Evolutionary conservation across 2,797 vertebrate genomes (phyloP).

Genomic region (Leuciscus waleckii): DNA sequence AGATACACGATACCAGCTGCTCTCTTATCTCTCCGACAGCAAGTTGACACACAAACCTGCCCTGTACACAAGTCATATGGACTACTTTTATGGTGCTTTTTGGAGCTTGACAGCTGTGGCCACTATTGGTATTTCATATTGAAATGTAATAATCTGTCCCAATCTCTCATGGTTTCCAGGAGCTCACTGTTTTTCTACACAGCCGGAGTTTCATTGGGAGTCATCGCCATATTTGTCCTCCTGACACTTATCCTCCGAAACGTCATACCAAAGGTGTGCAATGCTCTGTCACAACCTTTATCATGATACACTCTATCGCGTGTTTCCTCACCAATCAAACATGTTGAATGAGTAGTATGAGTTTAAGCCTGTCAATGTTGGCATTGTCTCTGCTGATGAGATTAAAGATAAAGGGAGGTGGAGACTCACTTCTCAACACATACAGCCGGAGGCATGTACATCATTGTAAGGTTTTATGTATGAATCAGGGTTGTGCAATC

Average conservation of each 20-base stretch:
- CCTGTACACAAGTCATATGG: background rate
- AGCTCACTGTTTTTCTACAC: conserved; percentile 65
- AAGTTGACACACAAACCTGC: too few species aligned
- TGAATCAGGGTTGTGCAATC: background rate
- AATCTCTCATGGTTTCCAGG: conserved; percentile 45
- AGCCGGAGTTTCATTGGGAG: conserved; percentile 57
- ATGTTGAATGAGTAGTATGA: conserved; percentile 4
- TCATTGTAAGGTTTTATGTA: background rate
- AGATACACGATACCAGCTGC: background rate
- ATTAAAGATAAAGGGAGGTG: conserved; percentile 9
- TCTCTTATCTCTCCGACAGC: too few species aligned
- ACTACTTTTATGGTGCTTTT: background rate
- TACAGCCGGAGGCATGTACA: background rate
- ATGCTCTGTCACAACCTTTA: background rate
- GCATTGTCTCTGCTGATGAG: conserved; percentile 3
- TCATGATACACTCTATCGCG: background rate
- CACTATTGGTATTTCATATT: background rate
- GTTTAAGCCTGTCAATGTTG: conserved; percentile 10
- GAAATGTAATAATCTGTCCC: background rate
- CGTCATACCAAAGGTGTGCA: conserved; percentile 59
- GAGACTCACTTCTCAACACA: background rate
- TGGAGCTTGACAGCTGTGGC: background rate
- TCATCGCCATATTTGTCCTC: conserved; percentile 55
- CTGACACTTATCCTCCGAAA: conserved; percentile 59
- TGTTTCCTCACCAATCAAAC: background rate